Evolutionary conservation across 2,888 invertebrate species (phyloP).

Genomic region (Andrena hattorfiana): DNA sequence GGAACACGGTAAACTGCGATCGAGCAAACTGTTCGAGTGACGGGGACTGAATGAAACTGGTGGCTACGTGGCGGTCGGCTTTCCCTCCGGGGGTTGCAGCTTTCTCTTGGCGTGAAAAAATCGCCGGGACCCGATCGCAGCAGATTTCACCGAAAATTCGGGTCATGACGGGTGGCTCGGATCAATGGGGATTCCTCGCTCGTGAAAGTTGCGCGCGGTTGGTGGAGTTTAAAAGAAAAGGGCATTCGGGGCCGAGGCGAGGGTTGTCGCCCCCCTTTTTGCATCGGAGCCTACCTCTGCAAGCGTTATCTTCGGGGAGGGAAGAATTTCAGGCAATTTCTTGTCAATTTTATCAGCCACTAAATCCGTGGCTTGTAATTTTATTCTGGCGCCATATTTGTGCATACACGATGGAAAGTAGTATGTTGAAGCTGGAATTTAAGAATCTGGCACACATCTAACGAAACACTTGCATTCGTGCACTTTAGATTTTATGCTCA

Average conservation of each 20-base stretch:
- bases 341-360: not conserved
- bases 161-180: conserved; percentile 47
- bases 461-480: not conserved
- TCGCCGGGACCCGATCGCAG: conserved; percentile 14
- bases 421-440: not conserved
- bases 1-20: conserved; percentile 27
- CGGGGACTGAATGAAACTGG: conserved; percentile 56
- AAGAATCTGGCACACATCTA: not conserved
- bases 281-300: not conserved
- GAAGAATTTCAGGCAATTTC: not conserved
- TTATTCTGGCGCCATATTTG: too few species aligned
- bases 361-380: not conserved
- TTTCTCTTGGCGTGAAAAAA: conserved; percentile 73
- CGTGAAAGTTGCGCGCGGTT: conserved; percentile 39
- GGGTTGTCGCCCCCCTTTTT: not conserved
- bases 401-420: not conserved
- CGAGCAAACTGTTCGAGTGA: conserved; percentile 41
- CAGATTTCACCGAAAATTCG: conserved; percentile 69
- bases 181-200: conserved; percentile 29
- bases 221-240: not conserved
- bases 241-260: not conserved
- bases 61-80: not conserved
- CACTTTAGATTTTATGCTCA: not conserved
- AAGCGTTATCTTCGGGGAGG: too few species aligned
- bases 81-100: conserved; percentile 48